phyloP scores from a whole-genome alignment of 2,797 vertebrate species.

The Sphaeramia orbicularis region DNA sequence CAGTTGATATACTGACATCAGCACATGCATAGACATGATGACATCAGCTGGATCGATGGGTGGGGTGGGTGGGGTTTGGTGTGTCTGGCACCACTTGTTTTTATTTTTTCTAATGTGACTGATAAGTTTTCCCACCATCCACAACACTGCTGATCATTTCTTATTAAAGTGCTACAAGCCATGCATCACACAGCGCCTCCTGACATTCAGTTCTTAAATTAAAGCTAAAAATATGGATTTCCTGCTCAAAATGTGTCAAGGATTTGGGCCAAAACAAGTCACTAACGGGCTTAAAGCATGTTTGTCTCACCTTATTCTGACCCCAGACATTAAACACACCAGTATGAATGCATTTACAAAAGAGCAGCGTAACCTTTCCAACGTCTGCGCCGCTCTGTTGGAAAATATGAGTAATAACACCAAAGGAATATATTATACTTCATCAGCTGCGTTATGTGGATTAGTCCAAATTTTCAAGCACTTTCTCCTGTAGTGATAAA shows the following conservation, averaged over 20 bases:
- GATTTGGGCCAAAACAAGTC: neutral
- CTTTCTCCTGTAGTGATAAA: slow-evolving; percentile 5
- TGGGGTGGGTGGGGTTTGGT: too few species aligned
- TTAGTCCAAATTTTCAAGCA: slow-evolving; percentile 1
- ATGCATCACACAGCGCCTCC: neutral
- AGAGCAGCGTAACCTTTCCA: neutral
- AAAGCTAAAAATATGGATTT: slow-evolving; percentile 3
- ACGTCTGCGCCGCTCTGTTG: slow-evolving; percentile 7
- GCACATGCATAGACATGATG: too few species aligned
- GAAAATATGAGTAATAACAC: neutral
- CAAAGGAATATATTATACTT: neutral
- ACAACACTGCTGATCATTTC: neutral
- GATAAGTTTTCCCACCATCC: neutral
- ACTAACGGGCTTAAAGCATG: neutral
- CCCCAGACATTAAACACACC: too few species aligned
- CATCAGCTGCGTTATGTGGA: neutral
- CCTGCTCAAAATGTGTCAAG: neutral
- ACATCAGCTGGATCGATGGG: too few species aligned
- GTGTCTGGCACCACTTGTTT: too few species aligned
- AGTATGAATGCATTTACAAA: neutral
- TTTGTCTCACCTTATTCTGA: neutral
- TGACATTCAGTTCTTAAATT: neutral
- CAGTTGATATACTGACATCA: too few species aligned
- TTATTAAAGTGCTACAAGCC: neutral
- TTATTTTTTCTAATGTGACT: slow-evolving; percentile 8